Percentiles rank a stretch among this genome's conserved stretches.
These are phyloP conservation scores for Charaxes varanes DNA, from an alignment of 1,140 invertebrate genomes.

Conservation along the genomic window DNA sequence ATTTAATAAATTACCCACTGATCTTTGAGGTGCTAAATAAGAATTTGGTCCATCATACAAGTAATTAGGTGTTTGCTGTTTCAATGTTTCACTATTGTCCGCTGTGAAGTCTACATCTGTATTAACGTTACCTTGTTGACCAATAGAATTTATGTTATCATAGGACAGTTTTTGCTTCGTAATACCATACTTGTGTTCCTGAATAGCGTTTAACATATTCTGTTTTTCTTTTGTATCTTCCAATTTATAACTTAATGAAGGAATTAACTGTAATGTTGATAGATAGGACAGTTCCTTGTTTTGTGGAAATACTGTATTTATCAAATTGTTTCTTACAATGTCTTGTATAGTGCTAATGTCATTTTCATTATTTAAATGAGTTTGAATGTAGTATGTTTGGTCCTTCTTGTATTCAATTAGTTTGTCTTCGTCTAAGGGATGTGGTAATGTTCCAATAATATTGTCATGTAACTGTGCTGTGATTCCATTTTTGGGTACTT, in stretches of 20 bases:
- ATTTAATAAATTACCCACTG: conserved; percentile 37
- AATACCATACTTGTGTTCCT: conserved; percentile 38
- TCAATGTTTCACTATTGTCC: conserved; percentile 26
- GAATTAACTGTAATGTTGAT: conserved; percentile 43
- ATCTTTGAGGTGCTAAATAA: conserved; percentile 52
- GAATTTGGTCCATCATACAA: conserved; percentile 55
- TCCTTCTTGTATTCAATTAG: conserved; percentile 57
- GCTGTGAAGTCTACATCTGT: conserved; percentile 36
- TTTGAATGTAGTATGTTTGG: conserved; percentile 52
- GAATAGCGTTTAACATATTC: conserved; percentile 37
- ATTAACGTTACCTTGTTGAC: conserved; percentile 21
- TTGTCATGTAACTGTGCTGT: conserved; percentile 55
- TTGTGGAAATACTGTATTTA: conserved; percentile 3
- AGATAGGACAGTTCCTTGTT: conserved; percentile 24
- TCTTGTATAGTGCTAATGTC: conserved; percentile 1
- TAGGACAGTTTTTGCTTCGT: conserved; percentile 20
- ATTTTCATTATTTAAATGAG: conserved; percentile 29
- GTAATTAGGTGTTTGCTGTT: conserved; percentile 24
- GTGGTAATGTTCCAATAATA: conserved; percentile 50
- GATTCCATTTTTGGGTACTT: conserved; percentile 41
- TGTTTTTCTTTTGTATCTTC: conserved; percentile 46
- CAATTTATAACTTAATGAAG: conserved; percentile 50
- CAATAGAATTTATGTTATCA: conserved; percentile 18
- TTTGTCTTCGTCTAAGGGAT: conserved; percentile 54
- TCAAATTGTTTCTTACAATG: background rate